Base-by-base conservation (phyloP, 2,113 vertebrate species). In the Helogale parvula region DNA sequence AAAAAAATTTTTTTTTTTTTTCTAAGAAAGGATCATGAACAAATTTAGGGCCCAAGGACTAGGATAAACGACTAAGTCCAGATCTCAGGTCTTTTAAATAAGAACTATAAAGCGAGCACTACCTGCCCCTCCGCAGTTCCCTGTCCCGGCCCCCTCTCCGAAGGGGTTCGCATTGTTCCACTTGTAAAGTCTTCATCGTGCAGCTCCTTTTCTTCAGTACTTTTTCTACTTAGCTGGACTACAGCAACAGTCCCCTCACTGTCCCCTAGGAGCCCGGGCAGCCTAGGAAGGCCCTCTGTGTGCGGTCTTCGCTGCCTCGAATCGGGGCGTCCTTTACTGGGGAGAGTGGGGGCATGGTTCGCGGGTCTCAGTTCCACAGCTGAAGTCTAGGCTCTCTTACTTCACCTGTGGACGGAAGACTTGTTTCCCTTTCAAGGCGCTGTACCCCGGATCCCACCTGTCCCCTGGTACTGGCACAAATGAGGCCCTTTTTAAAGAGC, bases 371-470 rank as follows among this genome's bases (percentile, higher is more conserved):
- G 38, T 41, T 21, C 45, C 52, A 80, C 63, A 88, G 60, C 29
- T 68, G 25, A 65, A 88, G 15, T 9, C 29, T 0, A 3, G 35
- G 14, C 11, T 84, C 12, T 38, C 35, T 74, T 47, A 29, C 38
- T 84, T 95, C 14, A 87, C 50, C 54, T 47, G 41, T 25, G 63
- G n/a, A 23, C 13, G 10, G 77, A 96, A 85, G 52, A 50, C 47
- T 71, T 3, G 2, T 13, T 63, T 74, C 65, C 23, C 13, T 69
- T 66, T 23, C 21, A 50, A 50, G 31, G 38, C 35, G 23, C 57
- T 74, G 25, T 47, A 74, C 63, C n/a, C 5, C 0, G 0, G 31
- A 52, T 21, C 38, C 45, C 0, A 0, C 29, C 45, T 66, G 14
- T 54, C 52, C 0, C 11, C n/a, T 27, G 31, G 21, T 15, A 33